Conservation (phyloP, 2,888 invertebrate species). For the Andrena trimmerana region DNA sequence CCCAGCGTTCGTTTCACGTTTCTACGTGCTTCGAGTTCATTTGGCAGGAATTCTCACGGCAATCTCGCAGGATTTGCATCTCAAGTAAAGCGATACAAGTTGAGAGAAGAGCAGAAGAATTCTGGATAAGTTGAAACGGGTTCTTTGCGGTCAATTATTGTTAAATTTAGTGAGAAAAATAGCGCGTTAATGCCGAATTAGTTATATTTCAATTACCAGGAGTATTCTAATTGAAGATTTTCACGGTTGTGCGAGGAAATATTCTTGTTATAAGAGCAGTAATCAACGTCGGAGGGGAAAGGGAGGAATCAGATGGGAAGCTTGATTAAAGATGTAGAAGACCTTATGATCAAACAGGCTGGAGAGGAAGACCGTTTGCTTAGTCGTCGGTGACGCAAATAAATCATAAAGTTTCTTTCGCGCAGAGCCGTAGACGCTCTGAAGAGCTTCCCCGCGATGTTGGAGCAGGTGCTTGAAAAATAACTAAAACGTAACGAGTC, state of each 20-base stretch:
- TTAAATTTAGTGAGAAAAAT: no score
- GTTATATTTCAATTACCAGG: no score
- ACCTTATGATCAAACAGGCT: constrained; percentile 24
- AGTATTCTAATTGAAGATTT: no score
- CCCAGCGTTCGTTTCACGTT: background rate
- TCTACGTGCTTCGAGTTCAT: background rate
- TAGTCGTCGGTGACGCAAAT: constrained; percentile 21
- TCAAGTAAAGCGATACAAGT: background rate
- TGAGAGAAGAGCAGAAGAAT: no score
- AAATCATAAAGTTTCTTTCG: constrained; percentile 45
- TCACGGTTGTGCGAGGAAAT: no score
- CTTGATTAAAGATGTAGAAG: constrained; percentile 23
- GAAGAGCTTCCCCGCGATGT: constrained; percentile 1
- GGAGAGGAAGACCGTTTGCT: background rate
- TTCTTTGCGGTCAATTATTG: no score
- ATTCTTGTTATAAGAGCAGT: background rate
- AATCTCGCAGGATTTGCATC: background rate
- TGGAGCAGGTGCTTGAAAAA: constrained; percentile 47
- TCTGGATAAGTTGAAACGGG: no score
- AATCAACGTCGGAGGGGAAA: background rate
- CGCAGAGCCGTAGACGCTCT: background rate
- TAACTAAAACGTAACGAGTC: constrained; percentile 32
- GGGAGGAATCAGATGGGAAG: background rate
- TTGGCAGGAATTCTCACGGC: background rate
- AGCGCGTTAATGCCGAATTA: no score